These are phyloP conservation scores for Mystacides longicornis DNA, from an alignment of 2,888 invertebrate genomes.

Conservation along the genomic window DNA sequence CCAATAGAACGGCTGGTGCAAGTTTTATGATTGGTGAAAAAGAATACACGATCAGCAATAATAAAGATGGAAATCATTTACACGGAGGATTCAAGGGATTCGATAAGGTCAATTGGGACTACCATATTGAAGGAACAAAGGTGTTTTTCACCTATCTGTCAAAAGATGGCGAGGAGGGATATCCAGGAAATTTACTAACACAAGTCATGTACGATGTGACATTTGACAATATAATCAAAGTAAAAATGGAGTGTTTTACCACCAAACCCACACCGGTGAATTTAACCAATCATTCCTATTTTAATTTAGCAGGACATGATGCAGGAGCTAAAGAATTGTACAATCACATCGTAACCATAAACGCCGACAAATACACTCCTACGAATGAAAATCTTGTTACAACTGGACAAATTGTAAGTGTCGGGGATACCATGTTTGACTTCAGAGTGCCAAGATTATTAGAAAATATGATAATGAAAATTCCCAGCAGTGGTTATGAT, in stretches of 20 bases:
- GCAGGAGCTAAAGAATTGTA: slow-evolving; percentile 55
- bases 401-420: slow-evolving; percentile 63
- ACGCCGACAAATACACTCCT: slow-evolving; percentile 69
- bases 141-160: slow-evolving; percentile 71
- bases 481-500: slow-evolving; percentile 71
- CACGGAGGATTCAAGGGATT: slow-evolving; percentile 84
- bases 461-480: slow-evolving; percentile 57
- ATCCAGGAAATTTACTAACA: slow-evolving; percentile 74
- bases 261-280: slow-evolving; percentile 78
- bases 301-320: slow-evolving; percentile 87
- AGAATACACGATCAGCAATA: slow-evolving; percentile 63
- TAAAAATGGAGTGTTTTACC: slow-evolving; percentile 69
- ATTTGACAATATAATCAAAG: slow-evolving; percentile 63
- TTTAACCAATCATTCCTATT: slow-evolving; percentile 82
- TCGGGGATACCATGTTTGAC: slow-evolving; percentile 67
- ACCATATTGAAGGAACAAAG: slow-evolving; percentile 50
- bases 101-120: slow-evolving; percentile 70
- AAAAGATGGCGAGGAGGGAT: slow-evolving; percentile 77
- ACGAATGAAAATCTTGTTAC: slow-evolving; percentile 64
- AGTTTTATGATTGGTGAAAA: slow-evolving; percentile 48
- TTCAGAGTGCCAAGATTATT: slow-evolving; percentile 59
- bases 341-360: slow-evolving; percentile 65
- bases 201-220: slow-evolving; percentile 65
- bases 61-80: slow-evolving; percentile 62
- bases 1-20: slow-evolving; percentile 71